These are phyloP conservation scores for Acipenser oxyrinchus DNA, from an alignment of 2,797 vertebrate species.

Conservation along the genomic window DNA sequence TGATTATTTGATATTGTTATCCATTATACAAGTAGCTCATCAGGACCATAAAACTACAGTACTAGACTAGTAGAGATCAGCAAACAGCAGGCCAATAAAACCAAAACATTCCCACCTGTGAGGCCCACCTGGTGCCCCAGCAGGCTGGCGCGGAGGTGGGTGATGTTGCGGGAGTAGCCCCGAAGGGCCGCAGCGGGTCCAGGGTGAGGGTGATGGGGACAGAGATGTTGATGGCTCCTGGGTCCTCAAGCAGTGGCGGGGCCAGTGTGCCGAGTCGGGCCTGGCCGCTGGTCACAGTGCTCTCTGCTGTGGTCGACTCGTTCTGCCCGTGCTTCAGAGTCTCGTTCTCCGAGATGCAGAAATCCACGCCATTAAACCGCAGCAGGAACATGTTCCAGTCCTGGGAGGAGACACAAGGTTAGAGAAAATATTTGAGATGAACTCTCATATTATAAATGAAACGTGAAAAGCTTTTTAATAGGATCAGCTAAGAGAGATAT, in stretches of 20 bases:
- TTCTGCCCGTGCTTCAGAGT: slow-evolving; percentile 91
- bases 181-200: slow-evolving; percentile 85
- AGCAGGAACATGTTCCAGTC: slow-evolving; percentile 98
- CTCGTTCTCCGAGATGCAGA: slow-evolving; percentile 96
- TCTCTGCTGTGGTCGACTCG: slow-evolving; percentile 80
- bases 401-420: slow-evolving; percentile 42
- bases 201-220: slow-evolving; percentile 88
- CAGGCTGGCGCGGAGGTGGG: slow-evolving; percentile 83
- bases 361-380: slow-evolving; percentile 91
- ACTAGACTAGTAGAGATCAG: too few relatives aligned
- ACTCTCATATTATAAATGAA: too few relatives aligned
- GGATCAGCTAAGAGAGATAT: too few relatives aligned
- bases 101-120: slow-evolving; percentile 54
- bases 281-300: slow-evolving; percentile 77
- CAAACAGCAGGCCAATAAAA: too few relatives aligned
- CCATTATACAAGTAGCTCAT: too few relatives aligned
- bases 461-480: too few relatives aligned
- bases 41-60: too few relatives aligned
- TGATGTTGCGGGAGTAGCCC: slow-evolving; percentile 95
- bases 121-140: slow-evolving; percentile 90
- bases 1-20: too few relatives aligned
- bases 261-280: slow-evolving; percentile 78
- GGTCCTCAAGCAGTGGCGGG: slow-evolving; percentile 79
- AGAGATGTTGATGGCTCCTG: slow-evolving; percentile 86
- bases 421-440: too few relatives aligned